These are phyloP conservation scores for Ibycter americanus DNA, from an alignment of 2,797 vertebrate genomes.

Conservation along the genomic window DNA sequence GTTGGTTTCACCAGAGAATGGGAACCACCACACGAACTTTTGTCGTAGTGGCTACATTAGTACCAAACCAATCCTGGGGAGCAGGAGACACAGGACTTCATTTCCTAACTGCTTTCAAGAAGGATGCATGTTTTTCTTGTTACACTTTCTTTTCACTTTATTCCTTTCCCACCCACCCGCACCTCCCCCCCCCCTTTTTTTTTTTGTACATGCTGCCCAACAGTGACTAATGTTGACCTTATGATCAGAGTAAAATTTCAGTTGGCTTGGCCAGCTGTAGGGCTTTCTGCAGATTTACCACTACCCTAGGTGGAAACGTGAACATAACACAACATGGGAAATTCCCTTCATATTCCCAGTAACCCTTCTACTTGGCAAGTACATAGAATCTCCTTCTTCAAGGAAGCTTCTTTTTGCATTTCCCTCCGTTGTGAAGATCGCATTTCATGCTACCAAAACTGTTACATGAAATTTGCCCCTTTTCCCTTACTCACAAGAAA, in stretches of 20 bases:
- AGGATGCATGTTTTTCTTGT: neutral
- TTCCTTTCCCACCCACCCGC: neutral
- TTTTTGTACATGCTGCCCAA: neutral
- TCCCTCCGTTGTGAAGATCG: neutral
- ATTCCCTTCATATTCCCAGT: neutral
- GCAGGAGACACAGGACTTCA: neutral
- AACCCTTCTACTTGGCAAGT: neutral
- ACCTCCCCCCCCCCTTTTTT: neutral
- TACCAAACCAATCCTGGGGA: neutral
- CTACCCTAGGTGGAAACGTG: neutral
- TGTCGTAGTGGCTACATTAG: neutral
- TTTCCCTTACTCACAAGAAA: neutral
- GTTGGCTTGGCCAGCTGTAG: neutral
- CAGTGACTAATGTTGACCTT: conserved; percentile 48
- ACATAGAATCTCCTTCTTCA: neutral
- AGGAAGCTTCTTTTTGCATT: neutral
- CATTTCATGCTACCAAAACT: neutral
- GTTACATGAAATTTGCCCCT: neutral
- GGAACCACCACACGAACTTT: neutral
- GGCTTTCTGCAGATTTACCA: neutral
- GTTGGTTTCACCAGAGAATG: neutral
- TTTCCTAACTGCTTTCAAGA: neutral
- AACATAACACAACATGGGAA: neutral
- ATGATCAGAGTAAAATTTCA: neutral
- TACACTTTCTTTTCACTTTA: neutral